Conservation (phyloP, 2,113 vertebrate species). For the Gavialis gangeticus region DNA sequence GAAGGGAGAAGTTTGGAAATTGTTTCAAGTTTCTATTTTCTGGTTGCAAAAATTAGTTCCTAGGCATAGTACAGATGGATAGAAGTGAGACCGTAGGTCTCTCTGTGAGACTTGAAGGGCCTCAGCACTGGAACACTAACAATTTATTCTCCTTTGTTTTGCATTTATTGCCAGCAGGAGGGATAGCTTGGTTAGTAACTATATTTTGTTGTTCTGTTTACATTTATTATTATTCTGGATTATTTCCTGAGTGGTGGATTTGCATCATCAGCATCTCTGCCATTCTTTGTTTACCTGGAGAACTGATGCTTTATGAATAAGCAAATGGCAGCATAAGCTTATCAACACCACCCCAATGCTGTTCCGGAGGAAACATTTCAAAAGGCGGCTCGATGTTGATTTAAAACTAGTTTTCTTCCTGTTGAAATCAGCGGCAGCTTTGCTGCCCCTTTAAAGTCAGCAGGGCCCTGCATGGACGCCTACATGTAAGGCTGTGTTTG, state of each 20-base stretch:
- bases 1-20: not conserved
- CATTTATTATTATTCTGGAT: not conserved
- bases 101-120: not conserved
- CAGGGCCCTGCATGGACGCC: not conserved
- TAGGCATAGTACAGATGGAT: not conserved
- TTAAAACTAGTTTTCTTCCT: not conserved
- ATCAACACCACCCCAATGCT: not conserved
- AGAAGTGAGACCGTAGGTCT: not conserved
- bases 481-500: not conserved
- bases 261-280: not conserved
- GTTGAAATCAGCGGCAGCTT: not conserved
- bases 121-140: not conserved
- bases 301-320: not conserved
- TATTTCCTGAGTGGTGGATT: not conserved
- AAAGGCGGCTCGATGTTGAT: not conserved
- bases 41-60: conserved; percentile 17
- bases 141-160: not conserved
- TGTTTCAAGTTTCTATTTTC: conserved; percentile 20
- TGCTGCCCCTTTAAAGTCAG: not conserved
- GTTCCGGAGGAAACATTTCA: not conserved
- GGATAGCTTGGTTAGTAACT: not conserved
- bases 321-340: not conserved
- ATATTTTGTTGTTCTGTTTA: not conserved
- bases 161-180: not conserved
- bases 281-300: not conserved